These are phyloP conservation scores for Tetraneura akinire DNA, from an alignment of 1,140 invertebrate species.

Conservation along the genomic window DNA sequence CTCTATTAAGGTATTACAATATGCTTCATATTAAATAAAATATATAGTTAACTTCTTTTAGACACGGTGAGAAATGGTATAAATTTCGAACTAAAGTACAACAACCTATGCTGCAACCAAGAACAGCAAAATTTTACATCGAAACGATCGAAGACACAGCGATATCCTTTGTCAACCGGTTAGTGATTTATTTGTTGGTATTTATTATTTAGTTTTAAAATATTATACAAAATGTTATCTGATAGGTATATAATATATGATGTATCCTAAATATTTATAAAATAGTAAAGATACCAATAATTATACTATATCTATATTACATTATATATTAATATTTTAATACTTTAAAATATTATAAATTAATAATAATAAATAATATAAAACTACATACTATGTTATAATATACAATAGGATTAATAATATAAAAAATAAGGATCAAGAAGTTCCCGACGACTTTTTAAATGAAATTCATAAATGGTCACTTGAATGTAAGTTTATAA, in stretches of 20 bases:
- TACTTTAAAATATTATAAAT: too few relatives aligned
- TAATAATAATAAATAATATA: neutral
- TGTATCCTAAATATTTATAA: too few relatives aligned
- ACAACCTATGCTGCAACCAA: conserved; percentile 77
- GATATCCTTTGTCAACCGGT: conserved; percentile 71
- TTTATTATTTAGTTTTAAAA: too few relatives aligned
- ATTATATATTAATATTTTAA: too few relatives aligned
- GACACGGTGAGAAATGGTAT: conserved; percentile 83
- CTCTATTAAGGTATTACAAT: neutral
- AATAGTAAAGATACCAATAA: too few relatives aligned
- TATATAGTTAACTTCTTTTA: too few relatives aligned
- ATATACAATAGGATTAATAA: conserved; percentile 69
- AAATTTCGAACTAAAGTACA: conserved; percentile 79
- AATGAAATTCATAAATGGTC: conserved; percentile 86
- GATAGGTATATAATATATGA: too few relatives aligned
- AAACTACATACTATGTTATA: conserved; percentile 33
- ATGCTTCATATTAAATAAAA: conserved; percentile 1
- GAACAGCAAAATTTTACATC: conserved; percentile 74
- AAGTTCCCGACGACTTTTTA: conserved; percentile 75
- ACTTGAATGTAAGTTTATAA: conserved; percentile 76
- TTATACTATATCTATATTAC: too few relatives aligned
- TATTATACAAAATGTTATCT: too few relatives aligned
- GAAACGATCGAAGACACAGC: conserved; percentile 73
- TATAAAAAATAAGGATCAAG: conserved; percentile 67
- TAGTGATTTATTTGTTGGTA: conserved; percentile 53